A percentile compares a stretch with the other conserved stretches of the same genome.
Conservation (phyloP, 2,113 vertebrate genomes). For the Myiagra hebetior region DNA sequence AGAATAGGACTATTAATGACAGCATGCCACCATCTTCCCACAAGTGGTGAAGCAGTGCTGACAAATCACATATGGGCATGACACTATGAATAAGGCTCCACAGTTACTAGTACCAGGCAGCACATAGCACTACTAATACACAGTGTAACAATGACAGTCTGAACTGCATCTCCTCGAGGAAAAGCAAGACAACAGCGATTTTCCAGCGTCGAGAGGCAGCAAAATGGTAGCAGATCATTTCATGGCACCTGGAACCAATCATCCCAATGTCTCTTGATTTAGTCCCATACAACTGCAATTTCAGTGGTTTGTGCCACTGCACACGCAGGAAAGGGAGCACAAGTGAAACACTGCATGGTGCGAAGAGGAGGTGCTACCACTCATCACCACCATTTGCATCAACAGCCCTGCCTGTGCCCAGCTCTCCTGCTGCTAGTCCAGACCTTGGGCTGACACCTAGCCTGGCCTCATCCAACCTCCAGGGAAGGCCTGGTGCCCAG, state of each 20-base stretch:
- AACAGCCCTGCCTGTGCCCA: not conserved
- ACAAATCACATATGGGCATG: not conserved
- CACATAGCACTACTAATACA: not conserved
- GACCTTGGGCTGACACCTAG: not conserved
- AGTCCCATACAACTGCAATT: rapidly evolving
- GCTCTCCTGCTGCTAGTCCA: not conserved
- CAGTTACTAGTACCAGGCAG: conserved; percentile 5
- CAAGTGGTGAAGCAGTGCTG: not conserved
- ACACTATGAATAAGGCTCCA: conserved; percentile 1
- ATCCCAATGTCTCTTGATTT: not conserved
- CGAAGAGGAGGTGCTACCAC: not conserved
- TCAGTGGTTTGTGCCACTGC: rapidly evolving
- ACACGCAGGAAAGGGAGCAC: rapidly evolving
- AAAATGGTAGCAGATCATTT: not conserved
- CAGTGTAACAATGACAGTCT: not conserved
- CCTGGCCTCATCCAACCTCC: not conserved
- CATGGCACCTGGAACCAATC: not conserved
- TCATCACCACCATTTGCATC: not conserved
- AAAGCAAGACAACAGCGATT: not conserved
- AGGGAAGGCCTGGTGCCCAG: not conserved
- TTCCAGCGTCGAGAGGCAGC: not conserved
- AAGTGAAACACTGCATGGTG: not conserved
- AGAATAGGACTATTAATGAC: not conserved
- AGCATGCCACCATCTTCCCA: not conserved
- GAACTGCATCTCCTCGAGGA: not conserved